Evolutionary conservation across 1,140 invertebrate species (phyloP).

Genomic region (Melanaphis sacchari): DNA sequence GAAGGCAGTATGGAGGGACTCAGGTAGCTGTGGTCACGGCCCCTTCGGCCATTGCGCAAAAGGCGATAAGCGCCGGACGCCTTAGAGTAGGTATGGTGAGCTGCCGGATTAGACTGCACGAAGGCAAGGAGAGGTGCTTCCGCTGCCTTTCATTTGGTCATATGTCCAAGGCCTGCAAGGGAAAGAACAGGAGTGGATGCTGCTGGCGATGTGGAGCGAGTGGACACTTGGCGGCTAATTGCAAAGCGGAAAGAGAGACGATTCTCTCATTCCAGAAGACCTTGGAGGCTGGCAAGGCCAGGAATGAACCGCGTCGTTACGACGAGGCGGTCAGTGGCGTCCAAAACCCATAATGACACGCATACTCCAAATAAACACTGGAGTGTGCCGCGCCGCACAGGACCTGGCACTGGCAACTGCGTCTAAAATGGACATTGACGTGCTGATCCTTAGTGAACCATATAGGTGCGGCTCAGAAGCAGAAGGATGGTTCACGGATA

Average conservation of each 20-base stretch:
- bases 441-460: background rate
- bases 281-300: too few species aligned
- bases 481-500: background rate
- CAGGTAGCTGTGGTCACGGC: background rate
- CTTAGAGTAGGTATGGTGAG: background rate
- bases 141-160: background rate
- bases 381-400: background rate
- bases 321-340: too few species aligned
- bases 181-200: background rate
- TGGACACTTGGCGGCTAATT: background rate
- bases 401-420: background rate
- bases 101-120: background rate
- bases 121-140: background rate
- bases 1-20: background rate
- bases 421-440: background rate
- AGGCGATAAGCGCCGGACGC: background rate
- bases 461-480: background rate
- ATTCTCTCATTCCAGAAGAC: background rate
- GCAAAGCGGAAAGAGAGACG: background rate
- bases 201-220: background rate
- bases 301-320: too few species aligned
- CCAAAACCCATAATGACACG: too few species aligned
- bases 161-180: background rate
- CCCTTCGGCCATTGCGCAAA: background rate
- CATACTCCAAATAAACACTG: background rate